Percentiles rank a stretch among this genome's conserved stretches.
phyloP scores from a whole-genome alignment of 2,888 invertebrate species.

The Leptogaster cylindrica region DNA sequence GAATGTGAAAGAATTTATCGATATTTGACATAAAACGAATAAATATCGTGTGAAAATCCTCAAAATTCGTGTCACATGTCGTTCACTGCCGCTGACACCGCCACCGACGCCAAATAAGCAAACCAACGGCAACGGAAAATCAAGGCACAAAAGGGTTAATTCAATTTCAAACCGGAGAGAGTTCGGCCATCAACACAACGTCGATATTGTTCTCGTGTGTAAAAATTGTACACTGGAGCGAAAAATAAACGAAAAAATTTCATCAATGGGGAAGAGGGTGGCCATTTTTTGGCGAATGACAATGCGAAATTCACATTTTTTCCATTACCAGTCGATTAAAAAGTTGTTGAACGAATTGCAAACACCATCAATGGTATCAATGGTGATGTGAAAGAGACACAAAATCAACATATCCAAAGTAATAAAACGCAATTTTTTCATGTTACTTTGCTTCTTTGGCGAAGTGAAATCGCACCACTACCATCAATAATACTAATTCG shows the following conservation, averaged over 20 bases:
- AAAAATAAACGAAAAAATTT: no score
- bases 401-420: neutral
- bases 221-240: neutral
- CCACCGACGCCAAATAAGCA: neutral
- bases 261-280: constrained; percentile 25
- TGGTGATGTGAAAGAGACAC: neutral
- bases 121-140: neutral
- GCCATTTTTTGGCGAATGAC: constrained; percentile 28
- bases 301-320: constrained; percentile 19
- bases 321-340: neutral
- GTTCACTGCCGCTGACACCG: neutral
- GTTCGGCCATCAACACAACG: no score
- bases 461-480: neutral
- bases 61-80: constrained; percentile 24
- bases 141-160: neutral
- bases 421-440: constrained; percentile 8
- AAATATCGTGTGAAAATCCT: constrained; percentile 8
- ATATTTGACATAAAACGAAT: neutral
- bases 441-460: neutral
- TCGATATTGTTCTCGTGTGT: no score
- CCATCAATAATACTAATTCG: neutral
- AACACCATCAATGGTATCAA: neutral
- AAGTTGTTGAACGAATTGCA: neutral
- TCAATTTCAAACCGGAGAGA: no score
- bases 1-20: neutral